Evolutionary conservation across 2,113 vertebrate species (phyloP).

Genomic region (Calyptommatus sinebrachiatus): DNA sequence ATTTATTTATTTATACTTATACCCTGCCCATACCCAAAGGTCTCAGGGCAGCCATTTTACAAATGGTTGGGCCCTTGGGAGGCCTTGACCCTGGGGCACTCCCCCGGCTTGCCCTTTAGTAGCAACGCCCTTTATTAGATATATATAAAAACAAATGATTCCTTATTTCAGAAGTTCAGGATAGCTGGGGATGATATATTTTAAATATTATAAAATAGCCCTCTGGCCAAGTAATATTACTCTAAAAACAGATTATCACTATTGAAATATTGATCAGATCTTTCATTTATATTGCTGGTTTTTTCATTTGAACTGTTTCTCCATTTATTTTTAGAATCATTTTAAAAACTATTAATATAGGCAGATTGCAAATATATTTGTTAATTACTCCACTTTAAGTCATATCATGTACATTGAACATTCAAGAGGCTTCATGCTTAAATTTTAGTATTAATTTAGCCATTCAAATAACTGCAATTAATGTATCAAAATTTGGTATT

Average conservation of each 20-base stretch:
- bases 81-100: no score
- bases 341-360: neutral
- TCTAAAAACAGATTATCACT: neutral
- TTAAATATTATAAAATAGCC: neutral
- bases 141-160: neutral
- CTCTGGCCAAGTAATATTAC: neutral
- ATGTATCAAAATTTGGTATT: constrained; percentile 40
- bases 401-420: neutral
- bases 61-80: no score
- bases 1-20: no score
- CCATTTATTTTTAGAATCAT: constrained; percentile 19
- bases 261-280: constrained; percentile 2
- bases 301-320: neutral
- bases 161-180: neutral
- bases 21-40: no score
- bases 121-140: no score
- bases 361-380: neutral
- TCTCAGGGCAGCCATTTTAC: no score
- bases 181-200: neutral
- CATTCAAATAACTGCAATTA: constrained; percentile 40
- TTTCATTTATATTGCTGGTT: neutral
- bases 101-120: no score
- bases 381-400: constrained; percentile 1
- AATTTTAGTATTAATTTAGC: constrained; percentile 15
- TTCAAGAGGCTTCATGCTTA: neutral